phyloP scores from a whole-genome alignment of 2,888 invertebrate genomes.

The Tortricodes alternella region DNA sequence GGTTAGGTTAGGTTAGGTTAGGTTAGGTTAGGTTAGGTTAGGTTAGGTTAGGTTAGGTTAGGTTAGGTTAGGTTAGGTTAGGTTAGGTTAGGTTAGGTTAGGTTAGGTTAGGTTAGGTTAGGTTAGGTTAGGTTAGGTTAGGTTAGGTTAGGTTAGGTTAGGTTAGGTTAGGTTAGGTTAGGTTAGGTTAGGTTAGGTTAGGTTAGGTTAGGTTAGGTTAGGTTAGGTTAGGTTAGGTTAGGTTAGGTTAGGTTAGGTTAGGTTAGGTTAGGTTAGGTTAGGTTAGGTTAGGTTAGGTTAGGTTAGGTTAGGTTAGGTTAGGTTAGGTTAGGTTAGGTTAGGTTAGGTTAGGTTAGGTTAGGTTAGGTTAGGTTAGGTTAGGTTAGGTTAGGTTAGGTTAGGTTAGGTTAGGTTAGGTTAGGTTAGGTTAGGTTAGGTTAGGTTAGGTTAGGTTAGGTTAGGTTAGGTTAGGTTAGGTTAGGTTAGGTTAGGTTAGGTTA shows the following conservation, averaged over 20 bases:
- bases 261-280: constrained; percentile 1
- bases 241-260: constrained; percentile 1
- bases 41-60: constrained; percentile 32
- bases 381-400: neutral
- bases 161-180: constrained; percentile 1
- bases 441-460: constrained; percentile 1
- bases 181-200: constrained; percentile 1
- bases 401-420: neutral
- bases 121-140: constrained; percentile 1
- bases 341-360: constrained; percentile 1
- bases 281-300: constrained; percentile 1
- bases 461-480: constrained; percentile 1
- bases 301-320: constrained; percentile 12
- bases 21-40: constrained; percentile 32
- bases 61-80: constrained; percentile 32
- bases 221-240: constrained; percentile 1
- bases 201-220: constrained; percentile 1
- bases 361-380: constrained; percentile 1
- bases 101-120: constrained; percentile 10
- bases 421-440: constrained; percentile 1
- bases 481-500: constrained; percentile 1
- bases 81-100: constrained; percentile 31
- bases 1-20: constrained; percentile 32
- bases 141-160: constrained; percentile 1
- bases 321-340: constrained; percentile 13